Evolutionary conservation across 53 echinoderm and acorn worm genomes (phyloP).

Genomic region (Actinopyga echinites): DNA sequence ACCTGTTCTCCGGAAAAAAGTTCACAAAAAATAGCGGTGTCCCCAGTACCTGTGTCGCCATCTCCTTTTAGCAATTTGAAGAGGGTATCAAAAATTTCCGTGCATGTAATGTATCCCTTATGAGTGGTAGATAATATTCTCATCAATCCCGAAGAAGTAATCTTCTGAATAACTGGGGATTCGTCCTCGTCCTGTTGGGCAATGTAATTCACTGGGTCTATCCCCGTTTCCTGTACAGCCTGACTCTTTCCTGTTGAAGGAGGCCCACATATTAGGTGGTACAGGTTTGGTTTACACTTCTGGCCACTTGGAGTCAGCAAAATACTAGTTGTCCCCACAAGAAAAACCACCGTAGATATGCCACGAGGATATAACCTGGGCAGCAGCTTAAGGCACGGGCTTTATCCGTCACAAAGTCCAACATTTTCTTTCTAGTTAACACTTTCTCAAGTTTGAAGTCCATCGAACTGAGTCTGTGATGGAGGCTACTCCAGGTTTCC

Average conservation of each 20-base stretch:
- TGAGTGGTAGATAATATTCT: background rate
- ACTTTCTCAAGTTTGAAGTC: conserved; percentile 14
- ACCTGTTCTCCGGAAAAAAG: conserved; percentile 18
- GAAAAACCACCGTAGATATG: conserved; percentile 1
- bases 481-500: conserved; percentile 9
- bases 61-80: background rate
- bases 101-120: background rate
- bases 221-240: conserved; percentile 30
- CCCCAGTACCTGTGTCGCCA: background rate
- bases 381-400: conserved; percentile 29
- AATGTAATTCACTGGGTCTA: background rate
- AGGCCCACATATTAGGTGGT: conserved; percentile 39
- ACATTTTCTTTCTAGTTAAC: conserved; percentile 8
- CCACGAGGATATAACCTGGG: conserved; percentile 21
- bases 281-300: conserved; percentile 15
- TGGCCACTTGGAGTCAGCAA: conserved; percentile 16
- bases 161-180: background rate
- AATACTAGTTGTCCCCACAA: background rate
- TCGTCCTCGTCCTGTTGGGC: background rate
- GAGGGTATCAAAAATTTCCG: background rate
- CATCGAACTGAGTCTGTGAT: conserved; percentile 22
- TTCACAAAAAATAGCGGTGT: background rate
- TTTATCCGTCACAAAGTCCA: background rate
- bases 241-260: conserved; percentile 52
- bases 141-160: background rate